Percentiles rank a stretch among this genome's conserved stretches.
Conservation (phyloP, 37 sponge, comb jelly and placozoan genomes). For the Dysidea cf. avara region DNA sequence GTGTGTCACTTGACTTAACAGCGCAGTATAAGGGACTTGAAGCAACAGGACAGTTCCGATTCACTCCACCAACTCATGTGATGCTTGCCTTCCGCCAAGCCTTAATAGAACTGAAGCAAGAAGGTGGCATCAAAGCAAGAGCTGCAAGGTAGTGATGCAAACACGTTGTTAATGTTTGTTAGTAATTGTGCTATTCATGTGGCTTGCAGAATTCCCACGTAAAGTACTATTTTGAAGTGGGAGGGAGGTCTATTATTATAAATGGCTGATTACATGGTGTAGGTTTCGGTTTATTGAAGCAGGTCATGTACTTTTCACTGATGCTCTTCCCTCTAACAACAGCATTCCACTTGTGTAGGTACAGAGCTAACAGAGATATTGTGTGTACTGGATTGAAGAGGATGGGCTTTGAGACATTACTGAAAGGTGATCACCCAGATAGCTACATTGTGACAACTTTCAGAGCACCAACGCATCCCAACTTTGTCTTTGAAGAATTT, state of each 20-base stretch:
- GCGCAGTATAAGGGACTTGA: conserved; percentile 16
- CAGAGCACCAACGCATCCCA: conserved; percentile 10
- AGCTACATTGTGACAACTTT: conserved; percentile 16
- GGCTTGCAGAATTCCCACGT: too few relatives aligned
- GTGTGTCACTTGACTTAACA: not conserved
- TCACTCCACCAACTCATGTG: conserved; percentile 29
- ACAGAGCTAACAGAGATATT: not conserved
- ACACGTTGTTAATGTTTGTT: not conserved
- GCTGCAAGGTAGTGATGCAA: not conserved
- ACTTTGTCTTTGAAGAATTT: conserved; percentile 8
- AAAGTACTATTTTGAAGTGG: too few relatives aligned
- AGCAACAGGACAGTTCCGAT: conserved; percentile 23
- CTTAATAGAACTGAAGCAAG: conserved; percentile 3
- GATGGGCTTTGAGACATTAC: not conserved
- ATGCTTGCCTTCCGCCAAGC: conserved; percentile 19
- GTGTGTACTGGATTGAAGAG: not conserved
- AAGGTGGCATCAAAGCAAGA: conserved; percentile 6
- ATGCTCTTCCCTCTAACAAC: not conserved
- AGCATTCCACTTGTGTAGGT: not conserved
- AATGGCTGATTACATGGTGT: too few relatives aligned
- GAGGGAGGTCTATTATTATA: too few relatives aligned
- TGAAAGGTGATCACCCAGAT: not conserved
- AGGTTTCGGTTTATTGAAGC: not conserved
- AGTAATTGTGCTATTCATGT: too few relatives aligned
- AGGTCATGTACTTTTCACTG: not conserved